Evolutionary conservation across 2,797 vertebrate species (phyloP), one percentile per base, ranked within the genome.

Genomic region (Enteromius mattozi): DNA sequence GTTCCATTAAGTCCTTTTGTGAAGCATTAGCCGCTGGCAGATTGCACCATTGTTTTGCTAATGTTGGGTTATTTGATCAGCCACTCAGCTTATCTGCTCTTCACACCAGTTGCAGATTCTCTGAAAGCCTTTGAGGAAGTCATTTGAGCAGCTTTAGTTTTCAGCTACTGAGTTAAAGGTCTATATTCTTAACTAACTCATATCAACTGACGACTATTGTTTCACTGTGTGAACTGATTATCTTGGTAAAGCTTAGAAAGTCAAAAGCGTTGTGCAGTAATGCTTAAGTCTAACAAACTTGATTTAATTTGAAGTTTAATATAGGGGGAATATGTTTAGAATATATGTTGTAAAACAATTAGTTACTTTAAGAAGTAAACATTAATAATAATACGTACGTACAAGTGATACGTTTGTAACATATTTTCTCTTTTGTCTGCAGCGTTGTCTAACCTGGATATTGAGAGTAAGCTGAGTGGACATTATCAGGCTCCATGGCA

Each of bases 391-490:
- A 30, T 16, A 35, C 16, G 10, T 51, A 6, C 30, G 10, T 54
- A 12, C 30, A 19, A 74, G 19, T 33, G 17, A 75, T 35, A 33
- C 19, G 1, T 74, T 33, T 71, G 35, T 21, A 68, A 68, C 17
- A 4, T n/a, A 16, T 56, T 81, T 13, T n/a, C 0, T 74, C 27
- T 80, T 87, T 89, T 14, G 65, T 87, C 78, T 88, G 65, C 94
- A 99, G 98, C 98, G 16, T 96, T 98, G 82, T 99, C 98, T 35
- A 96, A 97, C 91, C 95, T 99, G 96, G 98, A 99, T 76, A 92
- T 94, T 82, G 98, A 99, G 93, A 98, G 97, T 90, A 99, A 99
- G 93, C 93, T 98, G 94, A 97, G 94, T 0, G 90, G 94, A 13
- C 96, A 98, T 76, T 99, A 96, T 92, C 95, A 93, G 83, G 94